These are phyloP conservation scores for Wiebesia pumilae DNA, from an alignment of 1,140 invertebrate species.

Conservation along the genomic window DNA sequence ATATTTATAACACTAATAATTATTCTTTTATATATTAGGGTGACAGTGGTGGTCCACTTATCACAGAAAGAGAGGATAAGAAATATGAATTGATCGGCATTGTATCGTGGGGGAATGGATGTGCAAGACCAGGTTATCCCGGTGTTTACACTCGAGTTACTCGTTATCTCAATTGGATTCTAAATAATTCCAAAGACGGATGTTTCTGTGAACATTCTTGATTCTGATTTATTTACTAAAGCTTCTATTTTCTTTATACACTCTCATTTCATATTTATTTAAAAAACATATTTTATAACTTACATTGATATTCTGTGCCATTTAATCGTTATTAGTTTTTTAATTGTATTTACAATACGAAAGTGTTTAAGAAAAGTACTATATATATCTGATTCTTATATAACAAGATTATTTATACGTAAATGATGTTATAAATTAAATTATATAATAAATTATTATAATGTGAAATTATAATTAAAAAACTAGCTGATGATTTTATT, in stretches of 20 bases:
- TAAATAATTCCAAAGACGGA: slow-evolving; percentile 77
- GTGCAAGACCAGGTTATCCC: slow-evolving; percentile 77
- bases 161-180: slow-evolving; percentile 82
- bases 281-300: neutral
- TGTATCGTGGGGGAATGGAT: slow-evolving; percentile 73
- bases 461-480: neutral
- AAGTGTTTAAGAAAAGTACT: neutral
- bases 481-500: neutral
- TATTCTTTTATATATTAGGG: slow-evolving; percentile 78
- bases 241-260: neutral
- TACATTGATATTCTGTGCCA: slow-evolving; percentile 29
- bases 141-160: slow-evolving; percentile 84
- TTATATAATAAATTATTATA: neutral
- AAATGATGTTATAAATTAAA: neutral
- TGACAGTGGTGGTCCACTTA: slow-evolving; percentile 92
- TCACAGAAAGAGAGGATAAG: slow-evolving; percentile 82
- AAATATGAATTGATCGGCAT: slow-evolving; percentile 85
- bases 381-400: neutral
- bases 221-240: neutral
- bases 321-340: slow-evolving; percentile 38
- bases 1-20: neutral
- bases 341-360: neutral
- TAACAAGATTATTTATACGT: slow-evolving; percentile 3
- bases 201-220: slow-evolving; percentile 75
- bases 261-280: neutral